Evolutionary conservation across 2,113 vertebrate species (phyloP).

Genomic region (Procapra przewalskii): DNA sequence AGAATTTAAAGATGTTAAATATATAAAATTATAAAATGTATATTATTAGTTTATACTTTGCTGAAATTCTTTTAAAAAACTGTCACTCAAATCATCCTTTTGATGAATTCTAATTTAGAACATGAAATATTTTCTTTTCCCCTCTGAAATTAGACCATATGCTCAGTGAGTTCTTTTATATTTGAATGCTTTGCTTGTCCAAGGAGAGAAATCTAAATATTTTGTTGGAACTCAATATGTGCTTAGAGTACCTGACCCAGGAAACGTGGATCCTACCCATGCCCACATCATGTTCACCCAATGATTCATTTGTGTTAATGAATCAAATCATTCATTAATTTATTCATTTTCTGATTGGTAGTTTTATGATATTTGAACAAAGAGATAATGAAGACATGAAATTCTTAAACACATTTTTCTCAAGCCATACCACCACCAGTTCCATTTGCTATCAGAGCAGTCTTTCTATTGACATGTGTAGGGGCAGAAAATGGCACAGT

Average conservation of each 20-base stretch:
- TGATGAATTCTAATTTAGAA: background rate
- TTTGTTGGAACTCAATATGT: background rate
- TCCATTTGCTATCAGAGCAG: background rate
- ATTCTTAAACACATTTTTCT: background rate
- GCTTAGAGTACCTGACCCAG: background rate
- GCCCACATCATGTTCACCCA: background rate
- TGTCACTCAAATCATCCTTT: background rate
- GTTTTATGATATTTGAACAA: background rate
- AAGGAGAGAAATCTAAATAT: background rate
- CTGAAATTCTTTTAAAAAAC: background rate
- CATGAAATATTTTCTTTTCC: background rate
- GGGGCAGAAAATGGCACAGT: accelerated
- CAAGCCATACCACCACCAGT: background rate
- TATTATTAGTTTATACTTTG: background rate
- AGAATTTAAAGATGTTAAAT: background rate
- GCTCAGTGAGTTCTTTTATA: background rate
- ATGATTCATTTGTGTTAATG: background rate
- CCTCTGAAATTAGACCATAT: background rate
- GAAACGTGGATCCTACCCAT: background rate
- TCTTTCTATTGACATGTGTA: no score
- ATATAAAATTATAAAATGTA: background rate
- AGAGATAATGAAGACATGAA: background rate
- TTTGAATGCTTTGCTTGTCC: background rate
- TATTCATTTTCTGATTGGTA: background rate
- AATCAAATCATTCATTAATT: background rate